Evolutionary conservation across 2,113 vertebrate species (phyloP).

Genomic region (Theristicus caerulescens): DNA sequence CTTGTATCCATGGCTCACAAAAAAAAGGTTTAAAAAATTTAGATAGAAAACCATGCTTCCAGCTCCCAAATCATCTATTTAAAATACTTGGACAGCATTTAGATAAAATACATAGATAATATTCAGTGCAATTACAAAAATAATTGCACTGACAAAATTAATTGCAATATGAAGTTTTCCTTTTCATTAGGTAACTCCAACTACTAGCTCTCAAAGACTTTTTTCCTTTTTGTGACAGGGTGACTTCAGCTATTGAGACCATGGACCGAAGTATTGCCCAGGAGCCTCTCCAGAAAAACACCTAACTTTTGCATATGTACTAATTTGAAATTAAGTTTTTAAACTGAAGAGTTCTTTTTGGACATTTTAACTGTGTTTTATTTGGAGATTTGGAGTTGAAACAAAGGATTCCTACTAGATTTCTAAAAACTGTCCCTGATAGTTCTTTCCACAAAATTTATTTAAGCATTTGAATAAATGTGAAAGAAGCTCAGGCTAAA

Average conservation of each 20-base stretch:
- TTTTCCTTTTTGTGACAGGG: background rate
- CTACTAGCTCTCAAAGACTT: background rate
- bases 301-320: background rate
- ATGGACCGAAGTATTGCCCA: background rate
- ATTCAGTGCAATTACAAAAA: background rate
- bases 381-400: background rate
- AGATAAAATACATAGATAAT: background rate
- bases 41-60: background rate
- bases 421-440: background rate
- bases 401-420: background rate
- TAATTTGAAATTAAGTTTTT: background rate
- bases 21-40: background rate
- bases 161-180: background rate
- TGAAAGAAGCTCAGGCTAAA: background rate
- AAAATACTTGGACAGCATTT: background rate
- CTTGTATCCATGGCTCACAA: background rate
- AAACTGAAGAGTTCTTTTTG: background rate
- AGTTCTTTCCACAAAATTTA: background rate
- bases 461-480: background rate
- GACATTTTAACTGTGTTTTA: background rate
- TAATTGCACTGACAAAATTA: background rate
- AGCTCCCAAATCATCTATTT: background rate
- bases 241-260: background rate
- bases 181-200: background rate
- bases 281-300: background rate